Base-by-base conservation (phyloP, 2,888 invertebrate species). In the Neocrepidodera transversa region DNA sequence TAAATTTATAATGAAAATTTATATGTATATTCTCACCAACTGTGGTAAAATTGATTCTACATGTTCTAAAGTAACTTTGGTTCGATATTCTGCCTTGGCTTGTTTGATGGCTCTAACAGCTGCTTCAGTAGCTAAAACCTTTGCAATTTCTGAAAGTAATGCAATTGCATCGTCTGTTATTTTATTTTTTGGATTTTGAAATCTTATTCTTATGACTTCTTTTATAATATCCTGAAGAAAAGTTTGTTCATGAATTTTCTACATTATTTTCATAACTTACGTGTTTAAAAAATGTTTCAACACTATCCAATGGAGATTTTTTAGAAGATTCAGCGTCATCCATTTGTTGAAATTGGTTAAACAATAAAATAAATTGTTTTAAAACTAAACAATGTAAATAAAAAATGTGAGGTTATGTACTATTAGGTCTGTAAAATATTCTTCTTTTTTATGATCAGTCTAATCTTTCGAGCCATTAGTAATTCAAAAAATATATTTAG, bases 31-130 rank as follows among this genome's bases (percentile, higher is more conserved):
- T 45, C 66, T 79, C 77, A 85, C 85, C 76, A 85, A 68, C 74
- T 85, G 85, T 16, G 84, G 83, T 63, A 85, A 73, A 71, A 84
- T 82, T 68, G 81, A 81, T 70, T 85, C 85, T 43, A 85, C 80
- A 72, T 85, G 83, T 63, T 84, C 82, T 61, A 84, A 74, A 50
- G 80, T 81, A 16, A 85, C 81, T 63, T 74, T 77, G 58, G 79
- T 79, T 60, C 79, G 79, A 65, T 79, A 78, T 66, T 84, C 83
- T 2, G 78, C 68, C 38, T 81, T 71, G 0, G 85, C 84, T 61
- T 82, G 82, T 64, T 78, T 82, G 35, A 82, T 80, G 2, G 85
- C 82, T 35, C 85, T 74, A 51, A 83, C 71, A 40, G 84, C 81
- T 4, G 84, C 82, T 74, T 86, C 86, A 0, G 83, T 80, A 7